A percentile compares a stretch with the other conserved stretches of the same genome.
These are phyloP conservation scores for Aptenodytes patagonicus DNA, from an alignment of 2,113 vertebrate species.

Conservation along the genomic window DNA sequence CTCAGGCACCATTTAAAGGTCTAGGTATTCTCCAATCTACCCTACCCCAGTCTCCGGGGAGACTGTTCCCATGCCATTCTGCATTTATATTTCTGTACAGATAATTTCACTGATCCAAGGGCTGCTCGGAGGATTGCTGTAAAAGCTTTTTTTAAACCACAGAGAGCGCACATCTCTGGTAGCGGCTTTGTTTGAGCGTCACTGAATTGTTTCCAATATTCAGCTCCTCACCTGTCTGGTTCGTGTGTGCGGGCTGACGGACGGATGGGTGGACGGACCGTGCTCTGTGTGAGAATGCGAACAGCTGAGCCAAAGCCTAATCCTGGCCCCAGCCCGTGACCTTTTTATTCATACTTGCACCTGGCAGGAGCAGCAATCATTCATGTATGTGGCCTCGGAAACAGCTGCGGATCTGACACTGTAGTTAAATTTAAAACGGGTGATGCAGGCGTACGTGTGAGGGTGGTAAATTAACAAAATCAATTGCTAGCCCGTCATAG, in stretches of 20 bases:
- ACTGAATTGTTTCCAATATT: not conserved
- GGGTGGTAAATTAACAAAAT: not conserved
- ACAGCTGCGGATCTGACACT: conserved; percentile 34
- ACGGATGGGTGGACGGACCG: not conserved
- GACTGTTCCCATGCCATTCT: conserved; percentile 8
- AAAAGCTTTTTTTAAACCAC: not conserved
- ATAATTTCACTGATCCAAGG: not conserved
- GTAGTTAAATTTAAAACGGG: conserved; percentile 34
- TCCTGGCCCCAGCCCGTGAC: not conserved
- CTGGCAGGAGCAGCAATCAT: conserved; percentile 24
- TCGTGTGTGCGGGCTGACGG: not conserved
- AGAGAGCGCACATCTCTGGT: not conserved
- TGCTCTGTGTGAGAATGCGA: conserved; percentile 28
- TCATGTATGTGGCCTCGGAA: not conserved
- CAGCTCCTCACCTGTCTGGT: conserved; percentile 5
- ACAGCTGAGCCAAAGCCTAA: conserved; percentile 54
- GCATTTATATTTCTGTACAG: not conserved
- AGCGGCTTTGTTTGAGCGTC: not conserved
- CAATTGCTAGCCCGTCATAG: not conserved
- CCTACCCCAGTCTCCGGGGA: conserved; percentile 12
- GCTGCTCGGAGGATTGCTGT: not conserved
- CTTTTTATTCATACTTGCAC: conserved; percentile 36
- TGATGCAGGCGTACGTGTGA: not conserved
- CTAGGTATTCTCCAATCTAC: not conserved
- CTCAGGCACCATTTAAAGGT: not conserved